Evolutionary conservation across 64 coral and sea anemone species (phyloP).

Genomic region (Trachythela sp.): DNA sequence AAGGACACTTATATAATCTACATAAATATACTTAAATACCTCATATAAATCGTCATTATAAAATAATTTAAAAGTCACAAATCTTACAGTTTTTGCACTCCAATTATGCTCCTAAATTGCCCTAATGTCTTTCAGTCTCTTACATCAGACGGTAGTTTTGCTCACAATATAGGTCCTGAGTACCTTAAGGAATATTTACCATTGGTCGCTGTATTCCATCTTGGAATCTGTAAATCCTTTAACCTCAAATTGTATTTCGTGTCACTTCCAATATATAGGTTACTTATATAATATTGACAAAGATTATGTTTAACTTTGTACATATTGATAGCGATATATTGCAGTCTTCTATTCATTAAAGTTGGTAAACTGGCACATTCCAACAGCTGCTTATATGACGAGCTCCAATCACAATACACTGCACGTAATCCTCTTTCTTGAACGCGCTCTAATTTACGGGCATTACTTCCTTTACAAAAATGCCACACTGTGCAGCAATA

Average conservation of each 20-base stretch:
- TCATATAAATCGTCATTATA: neutral
- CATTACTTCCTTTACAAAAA: conserved; percentile 36
- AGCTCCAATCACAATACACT: conserved; percentile 44
- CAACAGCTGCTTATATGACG: conserved; percentile 40
- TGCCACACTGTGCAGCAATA: conserved; percentile 28
- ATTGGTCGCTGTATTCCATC: neutral
- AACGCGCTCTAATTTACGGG: conserved; percentile 17
- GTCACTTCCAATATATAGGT: conserved; percentile 17
- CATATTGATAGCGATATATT: neutral
- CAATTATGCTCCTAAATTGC: conserved; percentile 24
- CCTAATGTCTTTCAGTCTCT: neutral
- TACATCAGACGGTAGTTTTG: neutral
- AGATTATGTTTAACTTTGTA: conserved; percentile 35
- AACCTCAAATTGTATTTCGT: neutral
- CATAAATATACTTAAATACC: neutral
- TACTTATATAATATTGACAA: conserved; percentile 19
- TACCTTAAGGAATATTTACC: conserved; percentile 20
- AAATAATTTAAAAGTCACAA: conserved; percentile 14
- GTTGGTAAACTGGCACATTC: conserved; percentile 32
- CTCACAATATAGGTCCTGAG: conserved; percentile 20
- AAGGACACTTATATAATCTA: conserved; percentile 20
- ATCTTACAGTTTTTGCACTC: conserved; percentile 26
- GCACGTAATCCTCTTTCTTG: conserved; percentile 28
- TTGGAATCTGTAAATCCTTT: conserved; percentile 5
- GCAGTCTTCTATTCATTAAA: conserved; percentile 28